phyloP scores from a whole-genome alignment of 2,113 vertebrate species.

The Dicrurus megarhynchus region DNA sequence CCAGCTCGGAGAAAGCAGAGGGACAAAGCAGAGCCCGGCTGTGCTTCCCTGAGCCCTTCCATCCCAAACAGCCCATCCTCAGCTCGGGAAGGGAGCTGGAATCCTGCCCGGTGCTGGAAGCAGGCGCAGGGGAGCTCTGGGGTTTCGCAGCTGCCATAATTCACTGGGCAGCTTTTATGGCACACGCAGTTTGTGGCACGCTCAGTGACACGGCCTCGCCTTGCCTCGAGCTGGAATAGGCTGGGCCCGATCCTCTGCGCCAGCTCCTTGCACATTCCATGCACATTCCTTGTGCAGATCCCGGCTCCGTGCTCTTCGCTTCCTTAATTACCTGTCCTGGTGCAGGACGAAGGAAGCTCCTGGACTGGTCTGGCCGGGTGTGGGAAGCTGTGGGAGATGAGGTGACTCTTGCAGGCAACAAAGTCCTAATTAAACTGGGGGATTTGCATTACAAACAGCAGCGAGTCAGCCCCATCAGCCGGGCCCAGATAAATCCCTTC shows the following conservation, averaged over 20 bases:
- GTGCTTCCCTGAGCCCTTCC: background rate
- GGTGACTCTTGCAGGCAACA: background rate
- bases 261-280: background rate
- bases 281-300: background rate
- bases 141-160: too few relatives aligned
- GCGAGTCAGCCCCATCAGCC: background rate
- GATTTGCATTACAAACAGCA: background rate
- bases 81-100: background rate
- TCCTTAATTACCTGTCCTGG: background rate
- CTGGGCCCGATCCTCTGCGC: background rate
- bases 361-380: background rate
- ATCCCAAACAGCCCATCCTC: background rate
- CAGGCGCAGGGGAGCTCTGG: background rate
- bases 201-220: background rate
- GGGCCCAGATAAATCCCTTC: background rate
- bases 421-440: background rate
- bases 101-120: too few relatives aligned
- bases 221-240: background rate
- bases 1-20: background rate
- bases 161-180: background rate
- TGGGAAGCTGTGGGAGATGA: background rate
- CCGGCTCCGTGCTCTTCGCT: background rate
- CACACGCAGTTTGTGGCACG: accelerated
- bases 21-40: background rate
- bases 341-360: background rate